Conservation (phyloP, 2,888 invertebrate species). For the Prosopocoilus inquinatus region DNA sequence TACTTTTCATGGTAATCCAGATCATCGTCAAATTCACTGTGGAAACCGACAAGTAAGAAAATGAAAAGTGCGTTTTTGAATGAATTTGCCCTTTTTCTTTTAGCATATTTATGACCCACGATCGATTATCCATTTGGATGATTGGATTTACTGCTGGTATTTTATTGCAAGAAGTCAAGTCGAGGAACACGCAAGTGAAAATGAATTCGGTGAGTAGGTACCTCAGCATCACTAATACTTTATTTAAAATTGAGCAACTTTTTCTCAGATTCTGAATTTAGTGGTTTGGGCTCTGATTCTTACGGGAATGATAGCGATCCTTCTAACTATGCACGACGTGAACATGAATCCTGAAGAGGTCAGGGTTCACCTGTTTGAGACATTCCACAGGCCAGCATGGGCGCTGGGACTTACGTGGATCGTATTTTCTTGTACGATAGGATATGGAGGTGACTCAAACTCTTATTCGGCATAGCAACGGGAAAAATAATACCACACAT, state of each 20-base stretch:
- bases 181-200: constrained; percentile 7
- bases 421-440: constrained; percentile 27
- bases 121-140: constrained; percentile 17
- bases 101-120: constrained; percentile 23
- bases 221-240: too few relatives aligned
- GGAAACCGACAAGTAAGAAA: too few relatives aligned
- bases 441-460: constrained; percentile 25
- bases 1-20: too few relatives aligned
- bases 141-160: constrained; percentile 22
- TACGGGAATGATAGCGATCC: constrained; percentile 15
- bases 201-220: constrained; percentile 6
- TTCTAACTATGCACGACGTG: constrained; percentile 15
- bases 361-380: constrained; percentile 20
- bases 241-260: neutral
- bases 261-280: constrained; percentile 19
- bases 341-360: constrained; percentile 19
- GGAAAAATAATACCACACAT: too few relatives aligned
- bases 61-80: too few relatives aligned
- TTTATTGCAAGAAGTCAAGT: constrained; percentile 13
- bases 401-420: constrained; percentile 27
- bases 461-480: constrained; percentile 3
- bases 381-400: constrained; percentile 26
- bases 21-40: too few relatives aligned
- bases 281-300: constrained; percentile 21
- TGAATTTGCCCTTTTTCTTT: constrained; percentile 1